Percentiles rank a stretch among this genome's conserved stretches.
phyloP scores from a whole-genome alignment of 2,113 vertebrate genomes.

The Grallaria varia region DNA sequence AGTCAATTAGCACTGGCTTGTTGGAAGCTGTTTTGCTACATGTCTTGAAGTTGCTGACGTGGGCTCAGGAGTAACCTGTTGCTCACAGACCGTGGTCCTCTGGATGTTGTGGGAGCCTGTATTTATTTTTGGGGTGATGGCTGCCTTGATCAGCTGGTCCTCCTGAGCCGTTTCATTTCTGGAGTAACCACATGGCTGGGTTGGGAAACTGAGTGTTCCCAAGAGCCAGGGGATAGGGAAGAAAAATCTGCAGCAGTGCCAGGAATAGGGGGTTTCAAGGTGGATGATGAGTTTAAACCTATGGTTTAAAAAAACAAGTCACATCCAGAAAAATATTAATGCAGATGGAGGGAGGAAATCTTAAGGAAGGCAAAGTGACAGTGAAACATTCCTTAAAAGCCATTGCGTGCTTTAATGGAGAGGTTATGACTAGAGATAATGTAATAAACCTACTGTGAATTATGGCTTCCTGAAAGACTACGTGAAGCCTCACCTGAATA shows the following conservation, averaged over 20 bases:
- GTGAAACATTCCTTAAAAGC: conserved; percentile 78
- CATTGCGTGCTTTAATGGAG: conserved; percentile 74
- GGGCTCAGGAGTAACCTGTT: neutral
- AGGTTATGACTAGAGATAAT: conserved; percentile 81
- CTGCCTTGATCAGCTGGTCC: neutral
- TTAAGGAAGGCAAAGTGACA: conserved; percentile 72
- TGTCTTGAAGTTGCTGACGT: neutral
- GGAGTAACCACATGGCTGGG: neutral
- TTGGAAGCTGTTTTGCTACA: neutral
- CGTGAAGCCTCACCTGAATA: conserved; percentile 69
- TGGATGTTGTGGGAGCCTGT: neutral
- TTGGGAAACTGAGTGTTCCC: neutral
- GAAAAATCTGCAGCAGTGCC: conserved; percentile 23
- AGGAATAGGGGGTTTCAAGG: conserved; percentile 58
- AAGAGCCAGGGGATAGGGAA: neutral
- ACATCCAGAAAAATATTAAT: conserved; percentile 68
- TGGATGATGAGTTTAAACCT: conserved; percentile 61
- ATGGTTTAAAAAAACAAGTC: conserved; percentile 68
- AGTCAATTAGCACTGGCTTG: conserved; percentile 32
- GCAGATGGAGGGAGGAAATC: conserved; percentile 45
- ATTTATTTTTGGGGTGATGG: neutral
- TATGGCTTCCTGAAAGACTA: conserved; percentile 76
- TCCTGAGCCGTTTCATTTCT: neutral
- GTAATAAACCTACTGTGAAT: conserved; percentile 75
- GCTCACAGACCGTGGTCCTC: neutral